Base-by-base conservation (phyloP, 1,140 invertebrate species). In the Forficula auricularia region DNA sequence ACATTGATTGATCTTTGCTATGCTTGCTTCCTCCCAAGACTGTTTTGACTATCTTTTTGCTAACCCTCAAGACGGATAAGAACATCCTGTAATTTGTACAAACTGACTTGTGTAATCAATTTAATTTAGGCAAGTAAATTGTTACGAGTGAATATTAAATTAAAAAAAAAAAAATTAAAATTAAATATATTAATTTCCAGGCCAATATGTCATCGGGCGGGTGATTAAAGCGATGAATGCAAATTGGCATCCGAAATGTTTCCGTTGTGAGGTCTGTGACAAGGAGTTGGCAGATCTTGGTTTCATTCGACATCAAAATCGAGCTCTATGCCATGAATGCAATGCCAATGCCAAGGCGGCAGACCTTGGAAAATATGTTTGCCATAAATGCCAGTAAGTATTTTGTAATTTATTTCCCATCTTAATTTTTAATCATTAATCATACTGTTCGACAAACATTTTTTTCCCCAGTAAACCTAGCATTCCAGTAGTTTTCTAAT, bases 181-280 rank as follows among this genome's bases (percentile, higher is more conserved):
- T n/a, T n/a, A n/a, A n/a, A n/a, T n/a, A n/a, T 27, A 45, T 44
- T 31, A 31, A 14, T 46, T 56, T 57, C 3, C 53, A 85, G 82
- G 84, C 34, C 84, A 95, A 59, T 96, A 96, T 61, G 87, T 98
- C 14, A 90, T 96, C 61, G 92, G 91, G 0, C 73, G 95, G 43
- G 96, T 99, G 0, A 99, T 99, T 50, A 98, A 98, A 61, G 96
- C 96, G 1, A 96, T 99, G 89, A 95, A 96, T 56, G 77, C 84
- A 2, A 96, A 85, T 58, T 99, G 95, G 95, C 96, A 99, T 66
- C 91, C 94, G 1, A 72, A 79, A 41, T 99, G 96, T 62, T 99
- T 99, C 67, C 75, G 82, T 2, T 99, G 96, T 62, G 84, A 97
- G 59, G 70, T 90, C 51, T 99, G 96, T 57, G 70, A 73, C 44